phyloP scores from a whole-genome alignment of 1,140 invertebrate genomes.

The Cydia strobilella region DNA sequence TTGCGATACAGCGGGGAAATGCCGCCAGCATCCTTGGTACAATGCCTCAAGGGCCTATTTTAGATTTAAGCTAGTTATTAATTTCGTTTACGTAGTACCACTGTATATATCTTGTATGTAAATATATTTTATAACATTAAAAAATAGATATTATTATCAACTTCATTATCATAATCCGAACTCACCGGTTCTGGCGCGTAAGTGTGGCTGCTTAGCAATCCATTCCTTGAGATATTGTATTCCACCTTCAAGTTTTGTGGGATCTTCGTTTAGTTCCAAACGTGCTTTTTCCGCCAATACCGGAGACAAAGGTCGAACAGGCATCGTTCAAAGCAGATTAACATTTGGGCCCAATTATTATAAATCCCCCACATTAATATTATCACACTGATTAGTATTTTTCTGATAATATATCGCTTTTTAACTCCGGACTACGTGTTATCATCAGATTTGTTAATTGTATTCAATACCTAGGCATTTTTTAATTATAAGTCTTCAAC shows the following conservation, averaged over 20 bases:
- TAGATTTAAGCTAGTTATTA: too few relatives aligned
- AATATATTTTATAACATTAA: too few relatives aligned
- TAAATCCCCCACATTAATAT: not conserved
- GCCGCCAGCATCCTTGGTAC: too few relatives aligned
- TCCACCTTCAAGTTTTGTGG: slow-evolving; percentile 75
- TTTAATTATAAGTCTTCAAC: not conserved
- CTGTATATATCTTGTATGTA: too few relatives aligned
- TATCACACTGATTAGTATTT: not conserved
- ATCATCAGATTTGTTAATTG: not conserved
- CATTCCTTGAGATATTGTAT: slow-evolving; percentile 81
- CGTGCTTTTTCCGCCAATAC: slow-evolving; percentile 75
- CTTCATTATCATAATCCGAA: not conserved
- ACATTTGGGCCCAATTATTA: not conserved
- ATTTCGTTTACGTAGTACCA: too few relatives aligned
- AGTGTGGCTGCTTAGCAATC: slow-evolving; percentile 83
- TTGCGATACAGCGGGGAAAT: too few relatives aligned
- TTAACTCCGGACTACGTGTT: not conserved
- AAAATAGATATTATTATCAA: too few relatives aligned
- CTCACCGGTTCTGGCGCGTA: slow-evolving; percentile 68
- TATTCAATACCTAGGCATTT: not conserved
- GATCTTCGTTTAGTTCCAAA: slow-evolving; percentile 81
- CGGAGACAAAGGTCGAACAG: slow-evolving; percentile 61
- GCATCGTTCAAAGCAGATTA: slow-evolving; percentile 41
- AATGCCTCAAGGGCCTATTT: too few relatives aligned
- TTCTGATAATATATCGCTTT: not conserved